Evolutionary conservation across 2,797 vertebrate genomes (phyloP).

Genomic region (Scolopax bukidnonensis): DNA sequence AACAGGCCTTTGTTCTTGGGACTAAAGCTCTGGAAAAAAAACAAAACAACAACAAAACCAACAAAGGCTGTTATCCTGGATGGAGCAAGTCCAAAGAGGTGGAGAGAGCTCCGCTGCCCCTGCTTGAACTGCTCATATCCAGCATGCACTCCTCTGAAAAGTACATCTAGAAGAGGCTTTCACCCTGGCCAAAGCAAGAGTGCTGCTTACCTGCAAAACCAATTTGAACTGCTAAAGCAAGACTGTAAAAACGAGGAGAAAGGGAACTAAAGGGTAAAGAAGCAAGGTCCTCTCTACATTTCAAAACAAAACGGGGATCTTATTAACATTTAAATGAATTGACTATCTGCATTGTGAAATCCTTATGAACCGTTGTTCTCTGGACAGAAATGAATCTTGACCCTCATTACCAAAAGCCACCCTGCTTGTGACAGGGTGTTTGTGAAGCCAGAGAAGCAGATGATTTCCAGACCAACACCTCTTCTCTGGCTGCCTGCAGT

Average conservation of each 20-base stretch:
- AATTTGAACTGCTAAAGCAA: background rate
- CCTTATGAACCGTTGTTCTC: background rate
- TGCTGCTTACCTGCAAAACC: background rate
- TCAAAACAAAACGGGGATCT: slow-evolving; percentile 8
- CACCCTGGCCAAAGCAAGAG: background rate
- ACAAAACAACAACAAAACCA: background rate
- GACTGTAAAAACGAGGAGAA: background rate
- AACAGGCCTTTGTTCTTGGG: background rate
- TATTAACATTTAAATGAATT: slow-evolving; percentile 56
- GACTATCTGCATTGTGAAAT: background rate
- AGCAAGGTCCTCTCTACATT: background rate
- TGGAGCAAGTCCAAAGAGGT: background rate
- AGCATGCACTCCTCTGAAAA: background rate
- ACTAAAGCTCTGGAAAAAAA: background rate
- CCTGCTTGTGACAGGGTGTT: background rate
- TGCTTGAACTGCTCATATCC: background rate
- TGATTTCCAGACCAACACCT: background rate
- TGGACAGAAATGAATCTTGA: slow-evolving; percentile 23
- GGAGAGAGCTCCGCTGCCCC: background rate
- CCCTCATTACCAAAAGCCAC: background rate
- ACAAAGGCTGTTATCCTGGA: background rate
- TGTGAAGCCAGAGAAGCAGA: background rate
- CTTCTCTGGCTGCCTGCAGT: background rate
- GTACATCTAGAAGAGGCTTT: background rate
- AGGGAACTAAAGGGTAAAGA: background rate